These are phyloP conservation scores for Macroteleia sp. DNA, from an alignment of 2,888 invertebrate genomes.

Conservation along the genomic window DNA sequence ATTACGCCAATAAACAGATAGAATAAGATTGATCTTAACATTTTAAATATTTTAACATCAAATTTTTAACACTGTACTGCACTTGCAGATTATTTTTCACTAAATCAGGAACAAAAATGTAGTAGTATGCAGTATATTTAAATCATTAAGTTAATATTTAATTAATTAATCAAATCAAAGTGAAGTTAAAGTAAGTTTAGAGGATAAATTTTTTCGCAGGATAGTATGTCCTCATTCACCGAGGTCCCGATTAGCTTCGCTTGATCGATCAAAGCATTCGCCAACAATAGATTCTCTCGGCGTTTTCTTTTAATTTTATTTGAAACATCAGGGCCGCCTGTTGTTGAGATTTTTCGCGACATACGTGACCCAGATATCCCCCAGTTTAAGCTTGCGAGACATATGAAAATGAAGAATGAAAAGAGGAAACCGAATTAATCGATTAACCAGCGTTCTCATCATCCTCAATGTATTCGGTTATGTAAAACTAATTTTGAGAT, in stretches of 20 bases:
- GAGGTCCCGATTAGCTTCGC: conserved; percentile 30
- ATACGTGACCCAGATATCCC: conserved; percentile 28
- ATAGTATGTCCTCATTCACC: not conserved
- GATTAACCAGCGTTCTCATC: not conserved
- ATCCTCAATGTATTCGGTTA: conserved; percentile 12
- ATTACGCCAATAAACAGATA: too few species aligned
- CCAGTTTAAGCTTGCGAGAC: not conserved
- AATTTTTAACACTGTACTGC: too few species aligned
- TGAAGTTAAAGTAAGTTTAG: not conserved
- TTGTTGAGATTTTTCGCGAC: conserved; percentile 18
- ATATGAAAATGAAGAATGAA: too few species aligned
- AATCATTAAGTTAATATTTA: too few species aligned
- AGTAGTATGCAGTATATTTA: too few species aligned
- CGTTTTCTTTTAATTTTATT: conserved; percentile 39
- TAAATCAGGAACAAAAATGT: too few species aligned
- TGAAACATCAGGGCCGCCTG: not conserved
- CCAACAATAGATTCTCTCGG: conserved; percentile 26
- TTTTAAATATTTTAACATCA: too few species aligned
- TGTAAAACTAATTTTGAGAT: conserved; percentile 12
- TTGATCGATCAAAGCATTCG: conserved; percentile 28
- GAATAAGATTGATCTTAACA: too few species aligned
- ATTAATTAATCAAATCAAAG: too few species aligned
- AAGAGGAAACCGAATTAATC: conserved; percentile 11
- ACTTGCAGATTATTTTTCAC: too few species aligned
- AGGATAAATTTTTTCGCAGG: not conserved